Evolutionary conservation across 1,140 invertebrate species (phyloP).

Genomic region (Tetramorium parvispinum): DNA sequence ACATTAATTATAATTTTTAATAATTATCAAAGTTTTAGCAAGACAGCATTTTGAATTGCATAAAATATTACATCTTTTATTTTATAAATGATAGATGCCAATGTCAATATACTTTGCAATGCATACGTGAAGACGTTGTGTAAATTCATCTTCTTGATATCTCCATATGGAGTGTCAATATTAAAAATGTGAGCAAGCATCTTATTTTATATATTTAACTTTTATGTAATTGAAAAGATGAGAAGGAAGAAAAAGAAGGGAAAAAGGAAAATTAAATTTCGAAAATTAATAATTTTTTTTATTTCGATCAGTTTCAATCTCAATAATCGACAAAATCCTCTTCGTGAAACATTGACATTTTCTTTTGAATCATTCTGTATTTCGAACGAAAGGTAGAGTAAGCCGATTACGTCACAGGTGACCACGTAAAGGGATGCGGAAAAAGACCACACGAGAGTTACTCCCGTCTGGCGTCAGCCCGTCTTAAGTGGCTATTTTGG

Average conservation of each 20-base stretch:
- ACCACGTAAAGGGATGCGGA: conserved; percentile 36
- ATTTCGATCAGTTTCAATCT: not conserved
- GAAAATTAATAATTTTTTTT: not conserved
- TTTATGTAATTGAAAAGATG: not conserved
- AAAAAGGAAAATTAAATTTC: not conserved
- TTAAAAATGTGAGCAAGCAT: not conserved
- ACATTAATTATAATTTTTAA: not conserved
- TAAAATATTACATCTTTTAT: not conserved
- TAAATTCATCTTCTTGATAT: not conserved
- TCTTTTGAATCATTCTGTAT: conserved; percentile 12
- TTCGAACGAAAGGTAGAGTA: not conserved
- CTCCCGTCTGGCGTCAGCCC: conserved; percentile 22
- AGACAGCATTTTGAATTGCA: not conserved
- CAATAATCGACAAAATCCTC: not conserved
- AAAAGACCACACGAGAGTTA: conserved; percentile 34
- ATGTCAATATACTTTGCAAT: not conserved
- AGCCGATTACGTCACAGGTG: conserved; percentile 58
- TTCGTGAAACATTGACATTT: not conserved
- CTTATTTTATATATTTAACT: not conserved
- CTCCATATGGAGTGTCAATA: not conserved
- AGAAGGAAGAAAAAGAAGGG: not conserved
- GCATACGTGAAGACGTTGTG: not conserved
- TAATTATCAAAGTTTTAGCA: not conserved
- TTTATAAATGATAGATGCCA: not conserved
- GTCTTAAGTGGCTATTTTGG: conserved; percentile 64